Conservation (phyloP, 1,140 invertebrate species). For the Lasioglossum baleicum region DNA sequence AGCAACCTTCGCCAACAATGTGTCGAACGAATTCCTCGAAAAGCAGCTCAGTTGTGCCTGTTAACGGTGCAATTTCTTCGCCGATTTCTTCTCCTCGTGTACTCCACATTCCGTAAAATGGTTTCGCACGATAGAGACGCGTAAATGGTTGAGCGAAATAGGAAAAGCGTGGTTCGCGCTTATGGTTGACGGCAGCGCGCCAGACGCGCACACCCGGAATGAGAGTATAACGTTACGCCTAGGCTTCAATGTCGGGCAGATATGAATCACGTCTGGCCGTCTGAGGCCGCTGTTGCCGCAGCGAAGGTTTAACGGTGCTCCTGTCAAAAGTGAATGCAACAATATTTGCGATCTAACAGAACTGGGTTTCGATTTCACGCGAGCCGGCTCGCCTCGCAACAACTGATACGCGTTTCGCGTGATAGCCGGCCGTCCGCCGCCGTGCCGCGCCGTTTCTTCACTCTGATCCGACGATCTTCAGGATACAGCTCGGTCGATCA, state of each 20-base stretch:
- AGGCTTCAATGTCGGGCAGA: slow-evolving; percentile 43
- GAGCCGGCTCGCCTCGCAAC: background rate
- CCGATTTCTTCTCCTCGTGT: too few relatives aligned
- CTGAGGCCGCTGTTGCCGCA: background rate
- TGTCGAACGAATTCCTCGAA: too few relatives aligned
- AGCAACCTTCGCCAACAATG: too few relatives aligned
- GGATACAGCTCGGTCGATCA: too few relatives aligned
- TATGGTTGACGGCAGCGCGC: background rate
- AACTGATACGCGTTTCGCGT: slow-evolving; percentile 16
- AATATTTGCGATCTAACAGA: slow-evolving; percentile 39
- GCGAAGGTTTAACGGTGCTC: slow-evolving; percentile 38
- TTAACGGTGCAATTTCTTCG: too few relatives aligned
- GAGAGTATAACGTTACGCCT: slow-evolving; percentile 39
- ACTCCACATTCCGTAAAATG: too few relatives aligned
- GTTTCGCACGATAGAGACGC: too few relatives aligned
- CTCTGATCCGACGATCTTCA: too few relatives aligned
- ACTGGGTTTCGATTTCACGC: slow-evolving; percentile 43
- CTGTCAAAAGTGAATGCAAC: slow-evolving; percentile 42
- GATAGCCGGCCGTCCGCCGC: slow-evolving; percentile 25
- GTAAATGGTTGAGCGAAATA: too few relatives aligned
- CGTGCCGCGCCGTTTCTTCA: background rate
- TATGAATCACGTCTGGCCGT: slow-evolving; percentile 37
- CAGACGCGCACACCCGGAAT: slow-evolving; percentile 34
- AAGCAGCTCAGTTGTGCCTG: too few relatives aligned
- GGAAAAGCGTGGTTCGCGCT: too few relatives aligned